These are phyloP conservation scores for Limnephilus marmoratus DNA, from an alignment of 2,888 invertebrate genomes.

Conservation along the genomic window DNA sequence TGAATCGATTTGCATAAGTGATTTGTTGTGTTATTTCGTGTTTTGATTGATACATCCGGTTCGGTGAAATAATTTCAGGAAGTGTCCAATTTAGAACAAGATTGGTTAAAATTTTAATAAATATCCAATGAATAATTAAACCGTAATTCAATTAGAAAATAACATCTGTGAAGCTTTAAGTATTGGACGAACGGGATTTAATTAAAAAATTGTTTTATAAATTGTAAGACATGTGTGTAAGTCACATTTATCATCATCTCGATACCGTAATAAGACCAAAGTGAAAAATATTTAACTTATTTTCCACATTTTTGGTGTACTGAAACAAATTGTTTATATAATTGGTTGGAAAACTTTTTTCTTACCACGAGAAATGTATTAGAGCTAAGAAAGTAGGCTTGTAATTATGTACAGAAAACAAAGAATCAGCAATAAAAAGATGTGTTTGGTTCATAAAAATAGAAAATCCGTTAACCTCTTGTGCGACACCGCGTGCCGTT, in stretches of 20 bases:
- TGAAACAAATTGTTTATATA: too few relatives aligned
- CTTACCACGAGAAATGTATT: too few relatives aligned
- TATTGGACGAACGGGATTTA: neutral
- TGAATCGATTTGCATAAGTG: slow-evolving; percentile 48
- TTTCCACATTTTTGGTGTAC: too few relatives aligned
- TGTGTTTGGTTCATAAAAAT: too few relatives aligned
- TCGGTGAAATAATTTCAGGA: neutral
- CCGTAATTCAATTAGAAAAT: neutral
- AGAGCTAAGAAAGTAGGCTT: too few relatives aligned
- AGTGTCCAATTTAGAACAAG: neutral
- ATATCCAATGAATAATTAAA: slow-evolving; percentile 8
- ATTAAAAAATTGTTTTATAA: neutral
- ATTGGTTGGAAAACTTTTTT: too few relatives aligned
- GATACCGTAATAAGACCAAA: neutral
- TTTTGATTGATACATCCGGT: slow-evolving; percentile 33
- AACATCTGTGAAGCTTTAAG: neutral
- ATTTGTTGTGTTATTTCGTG: slow-evolving; percentile 14
- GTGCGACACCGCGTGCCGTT: too few relatives aligned
- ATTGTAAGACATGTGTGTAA: neutral
- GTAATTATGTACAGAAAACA: too few relatives aligned
- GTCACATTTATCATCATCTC: neutral
- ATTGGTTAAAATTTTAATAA: neutral
- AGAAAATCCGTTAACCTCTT: too few relatives aligned
- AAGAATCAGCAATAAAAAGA: too few relatives aligned
- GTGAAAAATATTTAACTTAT: too few relatives aligned